A percentile compares a stretch with the other conserved stretches of the same genome.
Conservation (phyloP, 2,113 vertebrate genomes). For the Bubalus kerabau region DNA sequence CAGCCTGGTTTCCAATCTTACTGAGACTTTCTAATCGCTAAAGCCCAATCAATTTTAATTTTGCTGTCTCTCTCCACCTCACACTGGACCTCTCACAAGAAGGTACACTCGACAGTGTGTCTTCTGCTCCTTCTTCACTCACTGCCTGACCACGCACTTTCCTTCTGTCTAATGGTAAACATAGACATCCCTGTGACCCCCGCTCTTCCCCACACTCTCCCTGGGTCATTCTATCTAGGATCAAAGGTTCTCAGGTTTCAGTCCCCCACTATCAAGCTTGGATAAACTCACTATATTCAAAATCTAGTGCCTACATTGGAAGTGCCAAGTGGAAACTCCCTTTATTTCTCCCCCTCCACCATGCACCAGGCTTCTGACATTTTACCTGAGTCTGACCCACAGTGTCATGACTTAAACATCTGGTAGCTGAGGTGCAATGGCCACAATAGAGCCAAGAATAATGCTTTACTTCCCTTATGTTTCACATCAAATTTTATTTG, state of each 20-base stretch:
- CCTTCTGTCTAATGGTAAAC: background rate
- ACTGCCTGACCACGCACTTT: background rate
- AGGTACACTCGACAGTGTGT: background rate
- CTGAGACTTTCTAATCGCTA: background rate
- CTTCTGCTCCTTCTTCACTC: background rate
- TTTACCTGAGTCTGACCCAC: background rate
- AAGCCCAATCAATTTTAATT: background rate
- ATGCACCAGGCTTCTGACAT: background rate
- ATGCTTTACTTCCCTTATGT: background rate
- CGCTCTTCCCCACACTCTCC: background rate
- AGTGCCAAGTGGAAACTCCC: background rate
- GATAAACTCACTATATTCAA: background rate
- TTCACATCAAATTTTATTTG: background rate
- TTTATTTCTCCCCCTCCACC: background rate
- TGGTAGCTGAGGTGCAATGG: background rate
- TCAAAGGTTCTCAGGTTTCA: background rate
- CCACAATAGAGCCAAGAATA: background rate
- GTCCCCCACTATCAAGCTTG: background rate
- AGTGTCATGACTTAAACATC: background rate
- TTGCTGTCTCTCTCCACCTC: background rate
- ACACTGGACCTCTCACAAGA: background rate
- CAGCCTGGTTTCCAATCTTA: background rate
- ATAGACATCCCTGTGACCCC: background rate
- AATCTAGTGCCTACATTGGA: background rate
- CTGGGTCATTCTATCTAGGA: background rate